Evolutionary conservation across 2,113 vertebrate species (phyloP).

Genomic region (Cyprinodon tularosa): DNA sequence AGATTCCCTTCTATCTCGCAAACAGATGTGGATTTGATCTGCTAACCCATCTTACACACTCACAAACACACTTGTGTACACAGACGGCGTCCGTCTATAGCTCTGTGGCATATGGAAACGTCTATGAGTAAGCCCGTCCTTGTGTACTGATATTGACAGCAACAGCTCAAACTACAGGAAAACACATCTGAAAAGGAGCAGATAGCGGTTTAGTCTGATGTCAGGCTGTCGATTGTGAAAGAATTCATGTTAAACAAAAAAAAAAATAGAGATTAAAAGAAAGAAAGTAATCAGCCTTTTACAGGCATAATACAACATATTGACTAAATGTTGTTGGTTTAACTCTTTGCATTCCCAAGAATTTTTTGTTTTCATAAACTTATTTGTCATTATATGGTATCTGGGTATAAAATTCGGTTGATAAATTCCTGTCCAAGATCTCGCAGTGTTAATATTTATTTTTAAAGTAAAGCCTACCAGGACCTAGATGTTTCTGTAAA

Average conservation of each 20-base stretch:
- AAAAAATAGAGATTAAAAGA: not conserved
- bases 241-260: constrained; percentile 14
- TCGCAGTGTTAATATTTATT: no score
- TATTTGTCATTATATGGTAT: no score
- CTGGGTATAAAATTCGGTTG: no score
- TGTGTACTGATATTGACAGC: constrained; percentile 48
- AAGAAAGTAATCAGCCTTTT: constrained; percentile 1
- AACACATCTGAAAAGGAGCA: constrained; percentile 19
- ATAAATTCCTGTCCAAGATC: no score
- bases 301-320: not conserved
- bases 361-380: no score
- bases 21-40: constrained; percentile 82
- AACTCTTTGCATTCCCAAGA: no score
- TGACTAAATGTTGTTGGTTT: not conserved
- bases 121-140: constrained; percentile 41
- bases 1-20: constrained; percentile 68
- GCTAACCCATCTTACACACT: constrained; percentile 49
- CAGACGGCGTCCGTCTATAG: constrained; percentile 37
- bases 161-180: constrained; percentile 28
- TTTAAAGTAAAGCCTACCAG: no score
- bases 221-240: not conserved
- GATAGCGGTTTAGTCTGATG: constrained; percentile 13
- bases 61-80: constrained; percentile 14
- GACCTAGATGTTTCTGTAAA: no score
- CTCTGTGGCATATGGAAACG: constrained; percentile 59